Percentiles rank a stretch among this genome's conserved stretches.
Conservation (phyloP, 2,113 vertebrate genomes). For the Pangasianodon hypophthalmus region DNA sequence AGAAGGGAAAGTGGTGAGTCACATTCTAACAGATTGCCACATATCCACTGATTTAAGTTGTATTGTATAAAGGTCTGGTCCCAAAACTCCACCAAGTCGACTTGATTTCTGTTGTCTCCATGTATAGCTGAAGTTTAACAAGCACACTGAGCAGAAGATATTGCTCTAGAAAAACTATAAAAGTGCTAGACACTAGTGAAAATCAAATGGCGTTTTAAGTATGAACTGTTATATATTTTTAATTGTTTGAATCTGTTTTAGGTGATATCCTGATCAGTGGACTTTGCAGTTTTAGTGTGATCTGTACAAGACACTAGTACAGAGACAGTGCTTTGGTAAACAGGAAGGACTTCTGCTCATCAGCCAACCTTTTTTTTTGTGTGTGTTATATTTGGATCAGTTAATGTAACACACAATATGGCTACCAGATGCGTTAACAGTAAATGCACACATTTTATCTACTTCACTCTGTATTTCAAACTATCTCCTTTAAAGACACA, state of each 20-base stretch:
- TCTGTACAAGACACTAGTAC: background rate
- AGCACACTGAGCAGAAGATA: background rate
- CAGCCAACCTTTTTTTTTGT: background rate
- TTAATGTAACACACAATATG: conserved; percentile 46
- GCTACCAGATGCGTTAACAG: conserved; percentile 40
- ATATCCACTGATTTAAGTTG: background rate
- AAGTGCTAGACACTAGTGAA: background rate
- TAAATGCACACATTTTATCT: background rate
- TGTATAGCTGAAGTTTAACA: background rate
- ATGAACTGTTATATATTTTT: background rate
- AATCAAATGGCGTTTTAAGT: background rate
- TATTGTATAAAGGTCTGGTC: conserved; percentile 44
- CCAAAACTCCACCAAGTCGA: conserved; percentile 31
- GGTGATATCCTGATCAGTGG: background rate
- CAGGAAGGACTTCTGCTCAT: conserved; percentile 13
- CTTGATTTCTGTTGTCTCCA: background rate
- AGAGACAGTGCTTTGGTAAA: conserved; percentile 65
- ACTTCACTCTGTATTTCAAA: conserved; percentile 20
- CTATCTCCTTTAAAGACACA: conserved; percentile 20
- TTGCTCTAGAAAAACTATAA: background rate
- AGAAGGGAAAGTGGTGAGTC: background rate
- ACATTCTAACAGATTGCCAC: background rate
- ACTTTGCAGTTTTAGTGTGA: background rate
- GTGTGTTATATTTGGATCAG: conserved; percentile 26
- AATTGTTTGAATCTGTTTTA: background rate